Evolutionary conservation across 2,113 vertebrate genomes (phyloP), one percentile per base, ranked within the genome.

Genomic region (Aptenodytes forsteri): DNA sequence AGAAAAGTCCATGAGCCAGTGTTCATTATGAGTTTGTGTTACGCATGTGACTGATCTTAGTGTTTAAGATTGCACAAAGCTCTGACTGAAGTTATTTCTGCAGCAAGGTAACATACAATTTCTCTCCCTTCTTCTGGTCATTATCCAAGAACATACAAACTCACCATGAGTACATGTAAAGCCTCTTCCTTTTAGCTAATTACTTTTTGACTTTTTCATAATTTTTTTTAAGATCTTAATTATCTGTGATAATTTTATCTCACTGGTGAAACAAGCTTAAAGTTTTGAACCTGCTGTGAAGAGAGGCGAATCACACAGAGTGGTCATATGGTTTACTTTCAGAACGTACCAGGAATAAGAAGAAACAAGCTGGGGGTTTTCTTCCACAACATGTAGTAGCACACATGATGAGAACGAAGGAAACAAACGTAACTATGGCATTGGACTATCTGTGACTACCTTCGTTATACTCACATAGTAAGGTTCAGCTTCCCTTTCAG

Each of bases 401-500:
- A 47, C 22, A 38, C 2, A 5, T 4, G 12, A 71, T 13, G 19
- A 79, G 14, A 91, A 66, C 5, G 50, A 92, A 85, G 12, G 26
- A 54, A 89, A 72, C 76, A 77, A 65, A 58, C 26, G 6, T 6
- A 66, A 56, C 15, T 44, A 38, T 0, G 17, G 47, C 46, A 67
- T 1, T 30, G 50, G 50, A 49, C 27, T 42, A n/a, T 3, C n/a
- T 42, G 40, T 34, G 25, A 32, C 59, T 47, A 34, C 23, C 26
- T 75, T 4, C 4, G 1, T 26, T 29, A 91, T 90, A 99, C 99
- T 99, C 95, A 99, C 99, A 97, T 99, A 99, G 97, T 99, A 99
- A 18, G 99, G 99, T 64, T 99, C 99, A 46, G 99, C 99, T 97
- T 99, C 99, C 61, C 99, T 98, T 97, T 99, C 99, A 1, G 99